Percentiles rank a stretch among this genome's conserved stretches.
These are phyloP conservation scores for Phania funesta DNA, from an alignment of 2,888 invertebrate genomes.

Conservation along the genomic window DNA sequence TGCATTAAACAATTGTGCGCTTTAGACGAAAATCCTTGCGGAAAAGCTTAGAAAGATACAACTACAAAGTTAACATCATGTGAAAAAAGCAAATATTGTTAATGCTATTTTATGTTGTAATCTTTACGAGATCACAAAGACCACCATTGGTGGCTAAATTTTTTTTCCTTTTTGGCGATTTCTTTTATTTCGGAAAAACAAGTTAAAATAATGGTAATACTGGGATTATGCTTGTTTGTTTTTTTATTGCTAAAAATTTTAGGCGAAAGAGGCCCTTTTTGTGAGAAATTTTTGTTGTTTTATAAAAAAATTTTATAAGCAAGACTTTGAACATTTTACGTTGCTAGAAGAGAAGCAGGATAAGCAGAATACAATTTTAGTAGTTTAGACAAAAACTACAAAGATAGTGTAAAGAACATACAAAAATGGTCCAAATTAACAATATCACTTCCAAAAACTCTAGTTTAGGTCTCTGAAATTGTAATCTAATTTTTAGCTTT, in stretches of 20 bases:
- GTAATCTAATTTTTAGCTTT: too few relatives aligned
- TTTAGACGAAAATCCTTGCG: conserved; percentile 48
- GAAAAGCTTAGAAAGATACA: conserved; percentile 39
- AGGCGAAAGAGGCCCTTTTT: neutral
- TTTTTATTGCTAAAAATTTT: neutral
- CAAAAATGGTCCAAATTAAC: too few relatives aligned
- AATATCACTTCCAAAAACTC: too few relatives aligned
- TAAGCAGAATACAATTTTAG: neutral
- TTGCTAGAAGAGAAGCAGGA: neutral
- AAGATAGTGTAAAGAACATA: too few relatives aligned
- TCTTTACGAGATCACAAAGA: conserved; percentile 57
- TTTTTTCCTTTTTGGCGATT: conserved; percentile 1
- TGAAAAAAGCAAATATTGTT: conserved; percentile 51
- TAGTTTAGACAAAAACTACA: neutral
- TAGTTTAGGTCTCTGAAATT: too few relatives aligned
- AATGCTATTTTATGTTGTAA: conserved; percentile 51
- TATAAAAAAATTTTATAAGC: neutral
- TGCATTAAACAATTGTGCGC: conserved; percentile 58
- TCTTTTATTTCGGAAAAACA: neutral
- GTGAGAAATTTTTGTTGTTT: neutral
- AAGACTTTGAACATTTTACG: neutral
- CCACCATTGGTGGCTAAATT: conserved; percentile 61
- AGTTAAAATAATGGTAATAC: conserved; percentile 15
- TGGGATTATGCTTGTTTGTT: conserved; percentile 20
- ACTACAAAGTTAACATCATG: conserved; percentile 46